A percentile compares a stretch with the other conserved stretches of the same genome.
Evolutionary conservation across 2,888 invertebrate genomes (phyloP).

Genomic region (Brenthis daphne): DNA sequence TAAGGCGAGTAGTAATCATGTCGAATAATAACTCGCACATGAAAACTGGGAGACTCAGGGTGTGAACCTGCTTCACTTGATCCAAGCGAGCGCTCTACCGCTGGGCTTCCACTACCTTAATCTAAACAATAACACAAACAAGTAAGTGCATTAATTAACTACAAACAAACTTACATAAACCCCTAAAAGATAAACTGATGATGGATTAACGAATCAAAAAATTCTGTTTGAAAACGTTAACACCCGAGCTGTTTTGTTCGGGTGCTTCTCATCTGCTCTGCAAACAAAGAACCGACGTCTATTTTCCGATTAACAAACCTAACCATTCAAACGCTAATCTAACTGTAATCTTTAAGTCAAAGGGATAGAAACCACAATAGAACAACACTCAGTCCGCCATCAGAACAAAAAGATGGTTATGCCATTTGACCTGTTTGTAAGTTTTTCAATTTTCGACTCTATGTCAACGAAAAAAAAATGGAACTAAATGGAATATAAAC

Average conservation of each 20-base stretch:
- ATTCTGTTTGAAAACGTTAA: conserved; percentile 54
- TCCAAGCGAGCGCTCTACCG: background rate
- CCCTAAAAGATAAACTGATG: conserved; percentile 45
- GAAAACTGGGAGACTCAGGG: no score
- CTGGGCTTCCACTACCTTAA: background rate
- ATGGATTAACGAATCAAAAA: conserved; percentile 58
- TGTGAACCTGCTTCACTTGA: background rate
- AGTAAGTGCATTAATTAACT: conserved; percentile 33
- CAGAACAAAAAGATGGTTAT: conserved; percentile 46
- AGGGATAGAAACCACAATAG: conserved; percentile 45
- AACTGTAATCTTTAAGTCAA: conserved; percentile 42
- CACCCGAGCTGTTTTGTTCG: conserved; percentile 58
- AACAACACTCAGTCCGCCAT: conserved; percentile 39
- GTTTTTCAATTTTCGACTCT: conserved; percentile 53
- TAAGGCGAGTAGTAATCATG: no score
- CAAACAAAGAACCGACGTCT: conserved; percentile 58
- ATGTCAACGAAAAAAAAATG: conserved; percentile 41
- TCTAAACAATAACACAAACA: conserved; percentile 26
- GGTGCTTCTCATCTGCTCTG: conserved; percentile 71
- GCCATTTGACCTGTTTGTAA: conserved; percentile 42
- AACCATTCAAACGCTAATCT: conserved; percentile 37
- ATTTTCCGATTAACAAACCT: conserved; percentile 45
- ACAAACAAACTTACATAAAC: conserved; percentile 40
- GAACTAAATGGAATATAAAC: conserved; percentile 44
- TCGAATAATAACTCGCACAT: no score